Evolutionary conservation across 2,888 invertebrate genomes (phyloP).

Genomic region (Drosophila quinaria): DNA sequence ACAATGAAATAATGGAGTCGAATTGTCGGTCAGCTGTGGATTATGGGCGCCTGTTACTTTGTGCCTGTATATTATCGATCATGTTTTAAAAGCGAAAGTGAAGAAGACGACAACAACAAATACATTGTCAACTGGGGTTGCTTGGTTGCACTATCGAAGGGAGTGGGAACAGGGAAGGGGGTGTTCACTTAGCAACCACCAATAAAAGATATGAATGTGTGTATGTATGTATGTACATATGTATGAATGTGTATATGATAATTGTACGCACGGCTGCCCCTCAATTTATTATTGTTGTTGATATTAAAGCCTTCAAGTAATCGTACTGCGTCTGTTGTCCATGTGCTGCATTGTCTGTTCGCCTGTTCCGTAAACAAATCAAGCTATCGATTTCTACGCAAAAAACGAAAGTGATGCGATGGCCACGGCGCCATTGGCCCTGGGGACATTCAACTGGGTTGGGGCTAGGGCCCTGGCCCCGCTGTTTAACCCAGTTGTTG

Average conservation of each 20-base stretch:
- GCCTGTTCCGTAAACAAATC: conserved; percentile 78
- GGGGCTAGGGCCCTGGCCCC: conserved; percentile 43
- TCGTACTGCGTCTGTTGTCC: conserved; percentile 3
- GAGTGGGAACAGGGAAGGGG: background rate
- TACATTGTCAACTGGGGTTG: conserved; percentile 6
- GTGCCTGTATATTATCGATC: conserved; percentile 84
- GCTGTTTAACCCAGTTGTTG: conserved; percentile 59
- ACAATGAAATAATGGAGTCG: conserved; percentile 35
- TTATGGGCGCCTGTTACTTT: conserved; percentile 75
- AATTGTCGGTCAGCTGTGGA: conserved; percentile 29
- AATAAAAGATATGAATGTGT: conserved; percentile 2
- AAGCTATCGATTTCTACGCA: conserved; percentile 83
- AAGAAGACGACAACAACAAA: conserved; percentile 37
- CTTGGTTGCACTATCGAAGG: background rate
- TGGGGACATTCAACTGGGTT: conserved; percentile 16
- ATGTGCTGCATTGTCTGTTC: conserved; percentile 33
- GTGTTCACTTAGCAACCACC: conserved; percentile 41
- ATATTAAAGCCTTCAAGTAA: conserved; percentile 28
- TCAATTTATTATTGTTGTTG: conserved; percentile 30
- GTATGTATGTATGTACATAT: background rate
- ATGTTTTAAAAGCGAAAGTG: conserved; percentile 83
- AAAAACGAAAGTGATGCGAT: conserved; percentile 82
- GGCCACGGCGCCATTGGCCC: conserved; percentile 20
- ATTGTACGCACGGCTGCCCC: conserved; percentile 53
- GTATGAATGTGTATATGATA: conserved; percentile 35